Conservation (phyloP, 2,888 invertebrate species). For the Strigamia transsilvanica region DNA sequence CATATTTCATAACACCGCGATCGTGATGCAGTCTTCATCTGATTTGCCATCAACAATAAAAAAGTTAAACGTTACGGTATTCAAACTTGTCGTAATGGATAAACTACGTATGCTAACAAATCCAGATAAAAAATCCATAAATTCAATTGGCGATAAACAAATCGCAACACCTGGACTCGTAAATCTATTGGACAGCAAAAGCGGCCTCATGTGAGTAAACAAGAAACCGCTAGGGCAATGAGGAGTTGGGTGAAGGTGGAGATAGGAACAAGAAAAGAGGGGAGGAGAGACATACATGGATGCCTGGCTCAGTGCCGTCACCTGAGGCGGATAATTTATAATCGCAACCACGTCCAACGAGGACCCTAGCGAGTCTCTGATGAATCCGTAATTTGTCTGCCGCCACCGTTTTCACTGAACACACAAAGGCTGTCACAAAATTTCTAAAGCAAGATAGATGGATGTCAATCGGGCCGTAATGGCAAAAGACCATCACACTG, state of each 20-base stretch:
- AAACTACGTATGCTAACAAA: conserved; percentile 16
- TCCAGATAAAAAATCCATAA: conserved; percentile 11
- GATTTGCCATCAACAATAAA: conserved; percentile 6
- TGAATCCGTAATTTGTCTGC: conserved; percentile 54
- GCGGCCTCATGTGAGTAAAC: conserved; percentile 49
- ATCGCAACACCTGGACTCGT: conserved; percentile 26
- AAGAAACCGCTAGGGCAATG: conserved; percentile 13
- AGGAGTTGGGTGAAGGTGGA: background rate
- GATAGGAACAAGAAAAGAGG: conserved; percentile 21
- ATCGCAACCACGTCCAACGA: conserved; percentile 51
- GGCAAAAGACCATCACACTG: conserved; percentile 51
- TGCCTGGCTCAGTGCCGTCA: conserved; percentile 40
- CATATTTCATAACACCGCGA: background rate
- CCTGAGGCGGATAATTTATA: conserved; percentile 49
- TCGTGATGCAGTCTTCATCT: conserved; percentile 2
- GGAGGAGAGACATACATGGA: conserved; percentile 20
- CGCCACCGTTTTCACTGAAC: conserved; percentile 52
- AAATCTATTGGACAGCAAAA: conserved; percentile 23
- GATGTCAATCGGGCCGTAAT: conserved; percentile 54
- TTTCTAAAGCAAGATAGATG: conserved; percentile 54
- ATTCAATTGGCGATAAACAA: conserved; percentile 23
- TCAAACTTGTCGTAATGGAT: conserved; percentile 10
- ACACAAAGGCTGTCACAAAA: conserved; percentile 51
- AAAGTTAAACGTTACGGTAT: background rate
- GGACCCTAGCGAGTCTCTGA: conserved; percentile 43